Conservation (phyloP, 2,888 invertebrate species). For the Philereme transversata region DNA sequence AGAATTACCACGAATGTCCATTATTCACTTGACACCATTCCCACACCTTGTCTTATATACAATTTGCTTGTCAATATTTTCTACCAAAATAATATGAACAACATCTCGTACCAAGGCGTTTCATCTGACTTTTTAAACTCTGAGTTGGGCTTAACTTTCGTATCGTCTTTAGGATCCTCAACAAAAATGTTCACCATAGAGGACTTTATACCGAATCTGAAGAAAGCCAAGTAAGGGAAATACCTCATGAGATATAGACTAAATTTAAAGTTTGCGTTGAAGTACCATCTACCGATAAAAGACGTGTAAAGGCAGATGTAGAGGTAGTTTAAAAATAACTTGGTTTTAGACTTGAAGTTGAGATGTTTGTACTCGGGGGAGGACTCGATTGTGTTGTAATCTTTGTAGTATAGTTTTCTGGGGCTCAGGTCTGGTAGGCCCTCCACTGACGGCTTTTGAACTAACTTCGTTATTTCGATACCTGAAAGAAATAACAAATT, state of each 20-base stretch:
- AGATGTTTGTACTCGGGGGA: conserved; percentile 72
- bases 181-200: conserved; percentile 85
- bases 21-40: too few relatives aligned
- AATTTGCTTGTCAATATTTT: neutral
- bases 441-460: conserved; percentile 53
- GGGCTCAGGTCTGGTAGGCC: conserved; percentile 53
- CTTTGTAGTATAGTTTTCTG: conserved; percentile 63
- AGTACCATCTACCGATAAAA: conserved; percentile 82
- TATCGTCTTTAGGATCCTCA: conserved; percentile 65
- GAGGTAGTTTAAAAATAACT: conserved; percentile 49
- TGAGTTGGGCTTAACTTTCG: conserved; percentile 59
- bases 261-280: conserved; percentile 85
- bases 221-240: conserved; percentile 88
- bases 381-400: conserved; percentile 69
- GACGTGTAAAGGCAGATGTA: conserved; percentile 64
- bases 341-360: conserved; percentile 53
- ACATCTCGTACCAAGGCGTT: conserved; percentile 54
- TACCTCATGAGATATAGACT: conserved; percentile 86
- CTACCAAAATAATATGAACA: conserved; percentile 55
- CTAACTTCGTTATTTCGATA: conserved; percentile 54
- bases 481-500: conserved; percentile 48
- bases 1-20: too few relatives aligned
- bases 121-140: conserved; percentile 56
- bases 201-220: conserved; percentile 85
- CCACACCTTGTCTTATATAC: too few relatives aligned